Base-by-base conservation (phyloP, 2,113 vertebrate genomes). In the Accipiter virgatus region DNA sequence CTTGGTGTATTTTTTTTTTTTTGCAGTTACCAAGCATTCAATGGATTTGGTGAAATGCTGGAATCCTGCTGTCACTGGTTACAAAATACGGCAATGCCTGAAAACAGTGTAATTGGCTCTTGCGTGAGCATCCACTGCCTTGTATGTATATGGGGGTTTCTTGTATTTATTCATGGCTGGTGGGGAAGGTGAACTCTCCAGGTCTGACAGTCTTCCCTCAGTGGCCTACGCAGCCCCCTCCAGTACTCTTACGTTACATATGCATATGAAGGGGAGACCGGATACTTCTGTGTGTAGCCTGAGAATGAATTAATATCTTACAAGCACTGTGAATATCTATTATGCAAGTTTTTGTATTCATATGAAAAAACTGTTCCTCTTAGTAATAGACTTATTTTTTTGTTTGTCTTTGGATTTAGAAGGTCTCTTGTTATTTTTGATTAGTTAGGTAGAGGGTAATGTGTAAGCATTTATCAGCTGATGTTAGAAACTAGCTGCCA, bases 261-360 rank as follows among this genome's bases (percentile, higher is more conserved):
- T 40, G 38, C 16, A 18, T 66, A 66, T 88, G 75, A 92, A 93
- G 90, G 79, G 84, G 61, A 90, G 91, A 75, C 63, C 4, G 5
- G 74, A 83, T 47, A 43, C 32, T 84, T 52, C 4, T 25, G 36
- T 80, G 38, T 77, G 34, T 73, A 81, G 20, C 31, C 85, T 55
- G 67, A 84, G 70, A 93, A 90, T 70, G 45, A 86, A 70, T 85
- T 43, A 13, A 16, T 94, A 67, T 45, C 74, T 95, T 97, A 89
- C 0, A 7, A 95, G 82, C 91, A 97, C 96, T 98, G 94, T 96
- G 95, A 97, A 95, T 94, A 89, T 79, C 80, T 93, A 62, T 97
- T 96, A 97, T 92, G 93, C 92, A 97, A 96, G 31, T 43, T 96
- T 83, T 97, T 97, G 82, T 95, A 93, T 82, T 95, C 18, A 1